A percentile compares a stretch with the other conserved stretches of the same genome.
Conservation (phyloP, 2,888 invertebrate genomes). For the Cryptus viduatorius region DNA sequence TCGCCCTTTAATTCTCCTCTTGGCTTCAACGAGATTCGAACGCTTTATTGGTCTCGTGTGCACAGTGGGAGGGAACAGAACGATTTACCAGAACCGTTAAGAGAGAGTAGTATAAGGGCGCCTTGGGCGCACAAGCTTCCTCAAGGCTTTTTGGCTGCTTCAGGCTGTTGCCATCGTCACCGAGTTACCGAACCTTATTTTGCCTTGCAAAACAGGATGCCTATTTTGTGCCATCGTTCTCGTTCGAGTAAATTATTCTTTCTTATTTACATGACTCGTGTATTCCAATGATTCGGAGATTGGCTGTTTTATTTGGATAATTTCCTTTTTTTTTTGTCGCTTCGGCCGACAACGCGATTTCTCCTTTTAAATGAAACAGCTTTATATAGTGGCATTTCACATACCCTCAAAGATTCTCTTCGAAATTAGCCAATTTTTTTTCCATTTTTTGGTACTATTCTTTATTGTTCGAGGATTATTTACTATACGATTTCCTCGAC, state of each 20-base stretch:
- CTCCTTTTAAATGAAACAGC: no score
- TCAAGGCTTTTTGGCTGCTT: constrained; percentile 6
- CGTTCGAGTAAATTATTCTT: constrained; percentile 11
- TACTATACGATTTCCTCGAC: background rate
- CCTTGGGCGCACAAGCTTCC: background rate
- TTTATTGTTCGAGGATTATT: no score
- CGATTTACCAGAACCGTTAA: constrained; percentile 29
- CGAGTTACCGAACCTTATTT: constrained; percentile 4
- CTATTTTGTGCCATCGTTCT: background rate
- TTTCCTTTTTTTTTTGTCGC: background rate
- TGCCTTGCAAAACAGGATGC: constrained; percentile 6
- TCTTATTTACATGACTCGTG: constrained; percentile 7
- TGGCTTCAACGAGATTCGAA: constrained; percentile 28
- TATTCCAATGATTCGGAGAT: constrained; percentile 11
- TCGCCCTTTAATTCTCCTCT: constrained; percentile 40
- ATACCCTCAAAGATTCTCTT: no score
- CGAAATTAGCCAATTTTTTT: no score
- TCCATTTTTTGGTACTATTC: no score
- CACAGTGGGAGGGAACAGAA: constrained; percentile 20
- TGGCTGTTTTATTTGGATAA: background rate
- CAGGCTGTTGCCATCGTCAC: background rate
- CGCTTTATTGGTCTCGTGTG: constrained; percentile 30
- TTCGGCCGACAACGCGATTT: no score
- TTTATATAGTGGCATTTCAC: no score
- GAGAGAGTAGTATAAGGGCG: constrained; percentile 30